Conservation (phyloP, 64 coral and sea anemone species). For the Montipora foliosa region DNA sequence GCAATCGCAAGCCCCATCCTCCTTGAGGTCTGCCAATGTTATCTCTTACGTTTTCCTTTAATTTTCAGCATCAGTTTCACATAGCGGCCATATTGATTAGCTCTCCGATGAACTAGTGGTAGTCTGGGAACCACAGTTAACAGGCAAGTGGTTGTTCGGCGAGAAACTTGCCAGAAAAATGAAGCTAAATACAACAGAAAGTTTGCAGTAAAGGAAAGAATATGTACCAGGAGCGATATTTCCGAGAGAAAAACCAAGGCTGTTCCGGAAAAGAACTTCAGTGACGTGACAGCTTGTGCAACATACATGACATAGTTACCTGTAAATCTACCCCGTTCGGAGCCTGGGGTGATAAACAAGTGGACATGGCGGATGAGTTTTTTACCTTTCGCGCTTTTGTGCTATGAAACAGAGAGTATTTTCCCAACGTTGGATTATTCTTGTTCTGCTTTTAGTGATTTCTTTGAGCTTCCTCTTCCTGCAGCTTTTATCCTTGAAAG, state of each 20-base stretch:
- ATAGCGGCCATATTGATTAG: too few species aligned
- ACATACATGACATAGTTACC: background rate
- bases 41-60: background rate
- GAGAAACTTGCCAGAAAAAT: too few species aligned
- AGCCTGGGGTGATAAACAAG: slow-evolving; percentile 7
- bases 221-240: too few species aligned
- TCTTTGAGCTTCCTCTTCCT: slow-evolving; percentile 61
- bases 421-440: slow-evolving; percentile 29
- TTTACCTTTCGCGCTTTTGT: background rate
- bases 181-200: too few species aligned
- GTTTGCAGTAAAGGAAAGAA: too few species aligned
- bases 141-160: too few species aligned
- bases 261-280: too few species aligned
- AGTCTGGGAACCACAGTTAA: too few species aligned
- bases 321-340: background rate
- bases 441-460: slow-evolving; percentile 46
- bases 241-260: too few species aligned
- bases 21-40: background rate
- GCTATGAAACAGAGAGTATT: background rate
- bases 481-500: slow-evolving; percentile 65
- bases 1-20: background rate
- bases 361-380: slow-evolving; percentile 26
- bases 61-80: too few species aligned
- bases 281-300: background rate
- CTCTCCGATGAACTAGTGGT: too few species aligned